Evolutionary conservation across 2,797 vertebrate genomes (phyloP), one percentile per base, ranked within the genome.

Genomic region (Gephyroberyx darwinii): DNA sequence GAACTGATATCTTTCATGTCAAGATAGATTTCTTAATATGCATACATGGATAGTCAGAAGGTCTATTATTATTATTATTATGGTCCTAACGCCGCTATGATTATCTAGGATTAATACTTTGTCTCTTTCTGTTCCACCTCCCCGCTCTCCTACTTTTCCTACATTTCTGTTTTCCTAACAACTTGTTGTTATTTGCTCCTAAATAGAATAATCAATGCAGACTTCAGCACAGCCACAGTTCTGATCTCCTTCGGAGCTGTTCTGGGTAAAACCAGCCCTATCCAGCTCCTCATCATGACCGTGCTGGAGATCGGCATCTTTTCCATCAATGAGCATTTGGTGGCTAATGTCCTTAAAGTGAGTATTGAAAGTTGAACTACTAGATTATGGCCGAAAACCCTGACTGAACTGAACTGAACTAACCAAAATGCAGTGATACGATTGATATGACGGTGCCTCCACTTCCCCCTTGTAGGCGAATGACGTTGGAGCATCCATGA

Each of bases 211-310:
- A 97, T 99, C 85, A 96, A 96, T 5, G 97, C 97, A 71, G 98
- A 99, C 92, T 98, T 99, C 90, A 98, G 97, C 77, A 97, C 97
- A 50, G 97, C 96, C 16, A 93, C 96, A 0, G 97, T 97, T 73
- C 90, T 99, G 82, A 99, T 99, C 88, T 98, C 97, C 5, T 99
- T 99, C n/a, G 98, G 98, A 51, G 98, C 97, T 0, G 90, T 99
- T 58, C 86, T 99, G 86, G 97, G 98, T 13, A 99, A 96, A 92
- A 98, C 96, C 75, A 98, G 96, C 69, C 97, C 97, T 1, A 64
- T 96, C 48, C 98, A 99, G 91, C 94, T 99, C 82, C 90, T 99
- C 77, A 95, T 98, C 81, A 93, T 99, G 96, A 95, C 97, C 9
- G 66, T 99, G 22, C 60, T 98, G 77, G 98, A 99, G 92, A 96